Percentiles rank a stretch among this genome's conserved stretches.
Evolutionary conservation across 2,888 invertebrate species (phyloP).

Genomic region (Conops quadrifasciatus): DNA sequence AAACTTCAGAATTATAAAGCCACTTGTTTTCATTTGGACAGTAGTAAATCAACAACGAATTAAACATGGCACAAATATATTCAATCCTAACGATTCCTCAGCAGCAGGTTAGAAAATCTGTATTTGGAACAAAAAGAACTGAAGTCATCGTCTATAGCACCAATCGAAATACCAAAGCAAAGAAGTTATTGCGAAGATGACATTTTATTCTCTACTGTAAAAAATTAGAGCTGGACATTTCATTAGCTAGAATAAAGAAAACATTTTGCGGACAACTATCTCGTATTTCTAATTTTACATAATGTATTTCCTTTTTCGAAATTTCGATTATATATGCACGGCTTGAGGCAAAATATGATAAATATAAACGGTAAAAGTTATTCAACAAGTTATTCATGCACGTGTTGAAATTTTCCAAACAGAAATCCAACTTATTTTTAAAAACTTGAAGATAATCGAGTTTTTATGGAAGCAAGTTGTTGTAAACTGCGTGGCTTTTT

Average conservation of each 20-base stretch:
- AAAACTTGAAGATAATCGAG: too few species aligned
- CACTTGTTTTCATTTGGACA: too few species aligned
- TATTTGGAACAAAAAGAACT: slow-evolving; percentile 1
- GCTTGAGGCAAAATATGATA: neutral
- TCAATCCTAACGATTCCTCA: neutral
- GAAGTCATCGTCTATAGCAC: neutral
- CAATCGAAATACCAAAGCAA: slow-evolving; percentile 33
- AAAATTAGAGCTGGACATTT: slow-evolving; percentile 37
- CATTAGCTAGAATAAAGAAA: slow-evolving; percentile 29
- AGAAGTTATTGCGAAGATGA: slow-evolving; percentile 47
- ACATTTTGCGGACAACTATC: too few species aligned
- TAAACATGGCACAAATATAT: neutral
- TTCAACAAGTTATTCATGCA: too few species aligned
- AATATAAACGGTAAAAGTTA: neutral
- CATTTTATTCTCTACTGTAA: slow-evolving; percentile 44
- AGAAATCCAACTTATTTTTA: too few species aligned
- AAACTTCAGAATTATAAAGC: too few species aligned
- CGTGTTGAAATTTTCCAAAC: too few species aligned
- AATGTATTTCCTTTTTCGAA: neutral
- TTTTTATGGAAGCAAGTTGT: too few species aligned
- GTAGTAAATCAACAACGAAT: neutral
- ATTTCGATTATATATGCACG: neutral
- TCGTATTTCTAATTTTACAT: neutral
- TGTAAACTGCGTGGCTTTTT: too few species aligned
- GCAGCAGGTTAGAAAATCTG: neutral